Evolutionary conservation across 1,140 invertebrate genomes (phyloP).

Genomic region (Episyrphus balteatus): DNA sequence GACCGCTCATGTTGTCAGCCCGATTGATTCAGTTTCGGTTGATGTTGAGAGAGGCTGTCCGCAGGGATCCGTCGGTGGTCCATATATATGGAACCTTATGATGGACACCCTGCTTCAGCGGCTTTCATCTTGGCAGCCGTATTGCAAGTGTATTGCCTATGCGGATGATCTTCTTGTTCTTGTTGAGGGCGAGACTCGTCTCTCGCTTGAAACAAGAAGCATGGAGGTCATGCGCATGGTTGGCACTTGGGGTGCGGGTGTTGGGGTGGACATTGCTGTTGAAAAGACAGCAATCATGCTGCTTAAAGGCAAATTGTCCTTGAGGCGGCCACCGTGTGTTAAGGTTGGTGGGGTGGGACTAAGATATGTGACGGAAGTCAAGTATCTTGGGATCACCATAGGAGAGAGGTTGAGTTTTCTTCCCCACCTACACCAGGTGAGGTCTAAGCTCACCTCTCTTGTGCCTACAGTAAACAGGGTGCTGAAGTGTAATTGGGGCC

Average conservation of each 20-base stretch:
- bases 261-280: not conserved
- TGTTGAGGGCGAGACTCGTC: conserved; percentile 7
- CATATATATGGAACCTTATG: conserved; percentile 16
- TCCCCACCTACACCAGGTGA: no score
- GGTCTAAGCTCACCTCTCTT: no score
- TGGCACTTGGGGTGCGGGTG: not conserved
- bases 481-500: no score
- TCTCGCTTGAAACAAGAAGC: conserved; percentile 4
- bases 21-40: conserved; percentile 3
- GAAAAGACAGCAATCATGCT: conserved; percentile 1
- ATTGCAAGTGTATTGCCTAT: no score
- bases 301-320: not conserved
- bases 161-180: conserved; percentile 13
- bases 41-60: no score
- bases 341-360: not conserved
- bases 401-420: conserved; percentile 3
- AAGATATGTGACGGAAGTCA: conserved; percentile 2
- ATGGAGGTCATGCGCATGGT: conserved; percentile 1
- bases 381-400: conserved; percentile 4
- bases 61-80: conserved; percentile 12
- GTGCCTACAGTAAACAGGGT: no score
- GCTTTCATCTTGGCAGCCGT: conserved; percentile 1
- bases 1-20: conserved; percentile 1
- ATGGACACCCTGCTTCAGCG: conserved; percentile 13
- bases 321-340: not conserved